phyloP scores from a whole-genome alignment of 2,113 vertebrate species.

The Sturnira hondurensis region DNA sequence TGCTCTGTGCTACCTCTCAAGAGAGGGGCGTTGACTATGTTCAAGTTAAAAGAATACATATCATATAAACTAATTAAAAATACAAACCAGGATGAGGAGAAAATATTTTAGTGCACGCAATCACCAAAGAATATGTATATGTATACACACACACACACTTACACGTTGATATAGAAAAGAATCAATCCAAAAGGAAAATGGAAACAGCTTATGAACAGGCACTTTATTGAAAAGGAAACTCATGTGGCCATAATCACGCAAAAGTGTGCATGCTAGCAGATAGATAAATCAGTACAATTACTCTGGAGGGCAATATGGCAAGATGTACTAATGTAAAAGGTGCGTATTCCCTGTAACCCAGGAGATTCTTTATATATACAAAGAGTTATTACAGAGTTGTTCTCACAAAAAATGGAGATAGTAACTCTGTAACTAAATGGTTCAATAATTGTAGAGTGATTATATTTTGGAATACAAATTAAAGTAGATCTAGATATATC shows the following conservation, averaged over 20 bases:
- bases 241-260: background rate
- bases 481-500: background rate
- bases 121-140: background rate
- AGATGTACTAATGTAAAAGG: background rate
- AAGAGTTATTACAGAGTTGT: background rate
- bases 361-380: background rate
- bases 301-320: background rate
- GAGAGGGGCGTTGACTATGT: background rate
- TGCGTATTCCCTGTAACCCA: background rate
- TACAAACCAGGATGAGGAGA: background rate
- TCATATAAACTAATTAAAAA: background rate
- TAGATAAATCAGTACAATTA: background rate
- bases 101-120: background rate
- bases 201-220: background rate
- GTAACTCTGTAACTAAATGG: background rate
- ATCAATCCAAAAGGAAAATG: slow-evolving; percentile 1
- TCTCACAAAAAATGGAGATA: background rate
- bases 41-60: background rate
- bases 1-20: background rate
- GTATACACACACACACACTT: background rate
- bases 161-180: background rate
- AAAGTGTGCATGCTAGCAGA: background rate
- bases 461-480: background rate
- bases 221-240: background rate
- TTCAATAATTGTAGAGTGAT: background rate